These are phyloP conservation scores for Gracilinanus agilis DNA, from an alignment of 2,113 vertebrate species.

Conservation along the genomic window DNA sequence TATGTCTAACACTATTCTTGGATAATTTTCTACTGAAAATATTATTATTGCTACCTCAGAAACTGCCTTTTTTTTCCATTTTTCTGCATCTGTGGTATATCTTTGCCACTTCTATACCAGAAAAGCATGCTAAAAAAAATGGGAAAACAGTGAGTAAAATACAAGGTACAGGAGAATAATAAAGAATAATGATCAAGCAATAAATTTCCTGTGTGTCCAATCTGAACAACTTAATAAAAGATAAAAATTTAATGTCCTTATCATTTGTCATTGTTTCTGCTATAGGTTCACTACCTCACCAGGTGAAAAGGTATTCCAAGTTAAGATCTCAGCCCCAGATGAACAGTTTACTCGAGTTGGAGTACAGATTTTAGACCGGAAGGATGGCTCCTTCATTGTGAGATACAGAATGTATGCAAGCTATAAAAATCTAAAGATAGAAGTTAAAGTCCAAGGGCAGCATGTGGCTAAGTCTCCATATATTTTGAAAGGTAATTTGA, in stretches of 20 bases:
- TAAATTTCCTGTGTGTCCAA: background rate
- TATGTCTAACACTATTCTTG: background rate
- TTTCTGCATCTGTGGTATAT: background rate
- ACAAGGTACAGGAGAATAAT: background rate
- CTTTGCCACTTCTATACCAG: conserved; percentile 14
- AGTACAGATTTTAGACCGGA: conserved; percentile 95
- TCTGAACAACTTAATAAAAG: background rate
- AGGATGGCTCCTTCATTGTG: conserved; percentile 96
- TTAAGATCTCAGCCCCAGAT: conserved; percentile 91
- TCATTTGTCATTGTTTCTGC: conserved; percentile 46
- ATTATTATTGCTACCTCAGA: background rate
- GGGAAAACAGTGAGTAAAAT: too few relatives aligned
- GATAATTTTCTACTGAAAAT: conserved; percentile 1
- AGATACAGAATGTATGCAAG: conserved; percentile 97
- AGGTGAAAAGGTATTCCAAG: conserved; percentile 92
- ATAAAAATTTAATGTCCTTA: background rate
- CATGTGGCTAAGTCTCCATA: conserved; percentile 94
- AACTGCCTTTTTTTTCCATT: background rate
- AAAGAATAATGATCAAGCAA: background rate
- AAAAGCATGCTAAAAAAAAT: conserved; percentile 25
- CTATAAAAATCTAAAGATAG: conserved; percentile 92
- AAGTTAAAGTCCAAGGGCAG: conserved; percentile 87
- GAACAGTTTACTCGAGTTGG: conserved; percentile 95
- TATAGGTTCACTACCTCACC: conserved; percentile 93
- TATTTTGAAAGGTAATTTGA: conserved; percentile 90